Evolutionary conservation across 37 sponge, comb jelly and placozoan genomes (phyloP), one percentile per base, ranked within the genome.

Genomic region (Halichondria panicea): DNA sequence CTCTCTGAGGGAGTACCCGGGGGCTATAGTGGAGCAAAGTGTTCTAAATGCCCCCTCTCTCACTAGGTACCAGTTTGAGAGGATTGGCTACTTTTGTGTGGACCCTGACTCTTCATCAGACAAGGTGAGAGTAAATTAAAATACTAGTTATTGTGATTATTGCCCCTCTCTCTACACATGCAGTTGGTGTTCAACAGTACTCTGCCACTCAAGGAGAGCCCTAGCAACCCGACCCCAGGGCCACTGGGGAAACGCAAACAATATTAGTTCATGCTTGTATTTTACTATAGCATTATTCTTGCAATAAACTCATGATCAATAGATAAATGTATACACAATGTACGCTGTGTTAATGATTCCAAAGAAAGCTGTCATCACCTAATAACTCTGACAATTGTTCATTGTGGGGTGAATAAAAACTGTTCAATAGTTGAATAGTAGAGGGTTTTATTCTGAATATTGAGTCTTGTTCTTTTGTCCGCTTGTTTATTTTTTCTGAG

Each of bases 151-250:
- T 24, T 39, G 46, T 39, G 4, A 39, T 11, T 33, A 12, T 58
- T 27, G 6, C 30, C 66, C 37, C 48, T 63, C 6, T 5, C 30
- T 65, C 11, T 13, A 11, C 7, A 3, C 24, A 43, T 68, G 8
- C 78, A 88, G 89, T 55, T 97, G 63, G 84, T 97, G 41, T 93
- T 97, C 76, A 97, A 97, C 84, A 77, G 77, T 67, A 97, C 94
- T 39, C 75, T 93, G 18, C 48, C 79, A 27, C 72, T 95, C 0
- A 80, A 81, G 42, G 87, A 95, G 72, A 88, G 88, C 71, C 38
- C 83, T 35, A 75, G 84, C 19, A 95, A 95, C 68, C 68, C 68
- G 9, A 41, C 43, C 44, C 68, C 68, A 7, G n/a, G n/a, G n/a
- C n/a, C n/a, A n/a, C n/a, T n/a, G n/a, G n/a, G n/a, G n/a, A n/a